Conservation (phyloP, 2,888 invertebrate species). For the Drosophila limbata region DNA sequence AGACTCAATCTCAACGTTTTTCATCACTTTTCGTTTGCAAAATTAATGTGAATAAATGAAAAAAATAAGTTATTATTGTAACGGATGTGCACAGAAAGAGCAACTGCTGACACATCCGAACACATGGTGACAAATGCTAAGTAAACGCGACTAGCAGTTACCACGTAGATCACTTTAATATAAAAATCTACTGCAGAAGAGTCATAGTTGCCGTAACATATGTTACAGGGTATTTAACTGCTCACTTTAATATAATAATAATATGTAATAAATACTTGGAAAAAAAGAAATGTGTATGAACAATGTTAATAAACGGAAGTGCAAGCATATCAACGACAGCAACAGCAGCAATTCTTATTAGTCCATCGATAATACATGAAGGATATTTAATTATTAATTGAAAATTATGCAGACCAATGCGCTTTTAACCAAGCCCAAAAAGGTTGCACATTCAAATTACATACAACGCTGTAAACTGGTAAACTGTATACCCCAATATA, state of each 20-base stretch:
- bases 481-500: conserved; percentile 21
- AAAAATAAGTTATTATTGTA: conserved; percentile 51
- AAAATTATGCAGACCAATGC: conserved; percentile 71
- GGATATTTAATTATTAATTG: conserved; percentile 72
- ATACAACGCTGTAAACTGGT: conserved; percentile 34
- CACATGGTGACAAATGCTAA: neutral
- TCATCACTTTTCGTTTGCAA: conserved; percentile 34
- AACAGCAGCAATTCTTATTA: conserved; percentile 54
- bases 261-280: conserved; percentile 51
- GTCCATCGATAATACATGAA: conserved; percentile 69
- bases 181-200: neutral
- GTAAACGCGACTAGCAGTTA: neutral
- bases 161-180: neutral
- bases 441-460: conserved; percentile 35
- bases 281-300: conserved; percentile 25
- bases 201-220: neutral
- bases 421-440: conserved; percentile 40
- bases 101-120: conserved; percentile 59
- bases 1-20: conserved; percentile 7
- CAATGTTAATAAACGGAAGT: conserved; percentile 68
- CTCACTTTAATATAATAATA: conserved; percentile 18
- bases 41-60: conserved; percentile 49
- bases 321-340: conserved; percentile 48
- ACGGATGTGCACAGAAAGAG: conserved; percentile 50
- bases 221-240: conserved; percentile 14